A percentile compares a stretch with the other conserved stretches of the same genome.
Conservation (phyloP, 2,113 vertebrate genomes). For the Panthera leo region DNA sequence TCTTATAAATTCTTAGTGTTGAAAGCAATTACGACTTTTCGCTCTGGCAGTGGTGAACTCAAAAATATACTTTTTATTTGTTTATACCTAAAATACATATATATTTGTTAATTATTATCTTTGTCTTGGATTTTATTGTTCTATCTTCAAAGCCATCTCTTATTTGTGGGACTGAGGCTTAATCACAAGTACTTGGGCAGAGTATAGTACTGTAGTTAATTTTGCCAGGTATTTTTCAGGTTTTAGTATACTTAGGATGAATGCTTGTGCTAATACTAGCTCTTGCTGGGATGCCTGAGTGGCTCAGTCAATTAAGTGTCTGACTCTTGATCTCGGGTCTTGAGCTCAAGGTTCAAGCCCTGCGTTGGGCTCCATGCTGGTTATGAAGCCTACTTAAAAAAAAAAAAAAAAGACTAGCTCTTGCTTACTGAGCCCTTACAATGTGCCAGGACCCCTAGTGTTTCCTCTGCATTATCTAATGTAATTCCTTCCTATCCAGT, state of each 20-base stretch:
- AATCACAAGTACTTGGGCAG: not conserved
- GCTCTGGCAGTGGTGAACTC: not conserved
- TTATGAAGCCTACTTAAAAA: too few species aligned
- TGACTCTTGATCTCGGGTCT: too few species aligned
- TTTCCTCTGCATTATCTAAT: not conserved
- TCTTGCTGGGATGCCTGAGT: not conserved
- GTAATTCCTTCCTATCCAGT: not conserved
- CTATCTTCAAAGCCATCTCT: not conserved
- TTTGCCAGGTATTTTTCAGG: not conserved
- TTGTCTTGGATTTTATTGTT: slow-evolving; percentile 3
- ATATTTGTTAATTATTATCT: not conserved
- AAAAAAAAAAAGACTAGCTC: not conserved
- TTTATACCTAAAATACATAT: not conserved
- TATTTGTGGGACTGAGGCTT: not conserved
- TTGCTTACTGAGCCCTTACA: not conserved
- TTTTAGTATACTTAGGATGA: not conserved
- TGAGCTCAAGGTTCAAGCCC: too few species aligned
- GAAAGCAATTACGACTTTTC: not conserved
- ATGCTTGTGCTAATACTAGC: not conserved
- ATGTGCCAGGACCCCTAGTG: not conserved
- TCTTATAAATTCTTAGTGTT: not conserved
- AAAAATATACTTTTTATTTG: not conserved
- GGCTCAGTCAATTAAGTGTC: too few species aligned
- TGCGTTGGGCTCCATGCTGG: too few species aligned
- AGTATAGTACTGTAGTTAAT: not conserved